Percentiles rank a stretch among this genome's conserved stretches.
Conservation (phyloP, 1,140 invertebrate genomes). For the Euwallacea similis region DNA sequence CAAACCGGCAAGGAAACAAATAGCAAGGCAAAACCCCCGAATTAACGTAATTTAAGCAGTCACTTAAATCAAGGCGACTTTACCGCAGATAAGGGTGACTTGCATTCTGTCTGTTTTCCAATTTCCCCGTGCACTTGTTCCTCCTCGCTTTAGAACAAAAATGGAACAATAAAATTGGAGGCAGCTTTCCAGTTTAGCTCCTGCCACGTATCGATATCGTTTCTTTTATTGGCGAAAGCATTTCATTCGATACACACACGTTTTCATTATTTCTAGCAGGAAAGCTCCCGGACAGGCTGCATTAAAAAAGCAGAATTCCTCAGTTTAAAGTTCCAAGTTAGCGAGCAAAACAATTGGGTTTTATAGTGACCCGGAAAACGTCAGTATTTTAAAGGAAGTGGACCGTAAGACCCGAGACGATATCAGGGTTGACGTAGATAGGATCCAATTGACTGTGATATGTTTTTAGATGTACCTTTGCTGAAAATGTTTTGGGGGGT, state of each 20-base stretch:
- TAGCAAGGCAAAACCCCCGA: constrained; percentile 1
- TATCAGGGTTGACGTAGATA: no score
- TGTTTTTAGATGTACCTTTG: no score
- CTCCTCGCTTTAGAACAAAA: constrained; percentile 2
- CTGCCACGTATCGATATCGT: not conserved
- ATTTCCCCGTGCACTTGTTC: constrained; percentile 9
- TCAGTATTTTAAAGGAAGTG: no score
- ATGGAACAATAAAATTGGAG: not conserved
- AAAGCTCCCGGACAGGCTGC: not conserved
- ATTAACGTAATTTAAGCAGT: constrained; percentile 14
- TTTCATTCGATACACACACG: not conserved
- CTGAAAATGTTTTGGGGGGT: no score
- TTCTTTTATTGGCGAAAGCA: not conserved
- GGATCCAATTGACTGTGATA: no score
- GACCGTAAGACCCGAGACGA: no score
- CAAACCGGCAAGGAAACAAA: not conserved
- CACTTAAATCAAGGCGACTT: constrained; percentile 12
- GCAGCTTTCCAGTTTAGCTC: constrained; percentile 1
- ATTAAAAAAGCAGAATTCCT: no score
- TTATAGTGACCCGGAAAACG: no score
- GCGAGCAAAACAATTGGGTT: no score
- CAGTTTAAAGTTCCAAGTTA: no score
- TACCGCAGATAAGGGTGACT: not conserved
- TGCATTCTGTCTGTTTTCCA: constrained; percentile 8
- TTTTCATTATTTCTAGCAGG: not conserved